Evolutionary conservation across 2,113 vertebrate species (phyloP).

Genomic region (Crotalus horridus): DNA sequence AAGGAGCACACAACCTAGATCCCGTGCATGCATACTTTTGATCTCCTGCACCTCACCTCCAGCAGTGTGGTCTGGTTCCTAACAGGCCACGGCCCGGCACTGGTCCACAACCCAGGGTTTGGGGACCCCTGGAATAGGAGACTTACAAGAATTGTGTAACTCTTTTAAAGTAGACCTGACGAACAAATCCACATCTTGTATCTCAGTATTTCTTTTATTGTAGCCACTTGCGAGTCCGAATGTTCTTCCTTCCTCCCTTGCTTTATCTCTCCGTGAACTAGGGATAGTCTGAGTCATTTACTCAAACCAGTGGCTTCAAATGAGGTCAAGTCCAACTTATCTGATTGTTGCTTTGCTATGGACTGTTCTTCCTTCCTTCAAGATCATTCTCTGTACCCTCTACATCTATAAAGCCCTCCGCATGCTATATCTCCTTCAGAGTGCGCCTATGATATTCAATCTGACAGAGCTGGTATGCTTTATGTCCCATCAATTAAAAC

Average conservation of each 20-base stretch:
- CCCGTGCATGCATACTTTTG: too few species aligned
- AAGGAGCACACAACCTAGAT: too few species aligned
- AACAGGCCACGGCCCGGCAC: too few species aligned
- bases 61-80: too few species aligned
- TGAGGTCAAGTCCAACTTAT: background rate
- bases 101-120: too few species aligned
- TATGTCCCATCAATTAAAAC: background rate
- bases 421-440: background rate
- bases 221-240: background rate
- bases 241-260: background rate
- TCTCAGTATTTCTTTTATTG: background rate
- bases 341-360: background rate
- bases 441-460: background rate
- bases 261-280: background rate
- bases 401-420: background rate
- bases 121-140: background rate
- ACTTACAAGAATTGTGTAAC: background rate
- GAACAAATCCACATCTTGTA: background rate
- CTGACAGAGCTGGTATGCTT: background rate
- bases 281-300: background rate
- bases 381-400: background rate
- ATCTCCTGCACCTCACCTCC: too few species aligned
- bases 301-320: background rate
- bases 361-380: background rate
- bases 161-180: background rate